phyloP scores from a whole-genome alignment of 2,888 invertebrate genomes.

The Drosophila macrothrix region DNA sequence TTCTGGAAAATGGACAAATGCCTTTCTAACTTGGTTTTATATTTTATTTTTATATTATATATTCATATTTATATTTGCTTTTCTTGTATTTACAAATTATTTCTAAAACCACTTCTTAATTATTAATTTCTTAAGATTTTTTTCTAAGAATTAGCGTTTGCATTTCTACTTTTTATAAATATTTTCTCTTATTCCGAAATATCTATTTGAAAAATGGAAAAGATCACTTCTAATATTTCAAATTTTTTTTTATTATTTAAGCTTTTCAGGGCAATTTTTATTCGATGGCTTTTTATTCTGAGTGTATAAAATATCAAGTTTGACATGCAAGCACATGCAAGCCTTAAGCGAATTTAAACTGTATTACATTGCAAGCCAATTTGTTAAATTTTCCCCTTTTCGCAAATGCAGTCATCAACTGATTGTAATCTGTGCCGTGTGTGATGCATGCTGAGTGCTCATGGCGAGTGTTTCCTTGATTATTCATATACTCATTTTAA shows the following conservation, averaged over 20 bases:
- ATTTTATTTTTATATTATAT: too few relatives aligned
- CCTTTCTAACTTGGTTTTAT: too few relatives aligned
- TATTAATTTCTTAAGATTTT: background rate
- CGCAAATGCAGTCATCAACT: constrained; percentile 8
- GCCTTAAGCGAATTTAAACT: background rate
- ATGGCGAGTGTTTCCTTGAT: constrained; percentile 22
- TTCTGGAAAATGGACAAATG: too few relatives aligned
- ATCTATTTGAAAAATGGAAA: background rate
- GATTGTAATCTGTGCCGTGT: constrained; percentile 15
- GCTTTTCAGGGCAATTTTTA: background rate
- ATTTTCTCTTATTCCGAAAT: background rate
- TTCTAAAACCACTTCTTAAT: background rate
- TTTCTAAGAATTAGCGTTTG: background rate
- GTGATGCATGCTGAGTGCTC: background rate
- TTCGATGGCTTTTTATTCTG: background rate
- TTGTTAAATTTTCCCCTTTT: background rate
- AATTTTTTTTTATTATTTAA: background rate
- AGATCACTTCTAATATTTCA: background rate
- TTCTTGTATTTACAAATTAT: too few relatives aligned
- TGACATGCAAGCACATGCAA: background rate
- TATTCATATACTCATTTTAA: constrained; percentile 16
- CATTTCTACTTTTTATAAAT: background rate
- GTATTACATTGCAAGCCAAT: background rate
- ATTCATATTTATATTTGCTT: too few relatives aligned
- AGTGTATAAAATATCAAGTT: background rate